Evolutionary conservation across 1,140 invertebrate genomes (phyloP), one percentile per base, ranked within the genome.

Genomic region (Microplitis demolitor): DNA sequence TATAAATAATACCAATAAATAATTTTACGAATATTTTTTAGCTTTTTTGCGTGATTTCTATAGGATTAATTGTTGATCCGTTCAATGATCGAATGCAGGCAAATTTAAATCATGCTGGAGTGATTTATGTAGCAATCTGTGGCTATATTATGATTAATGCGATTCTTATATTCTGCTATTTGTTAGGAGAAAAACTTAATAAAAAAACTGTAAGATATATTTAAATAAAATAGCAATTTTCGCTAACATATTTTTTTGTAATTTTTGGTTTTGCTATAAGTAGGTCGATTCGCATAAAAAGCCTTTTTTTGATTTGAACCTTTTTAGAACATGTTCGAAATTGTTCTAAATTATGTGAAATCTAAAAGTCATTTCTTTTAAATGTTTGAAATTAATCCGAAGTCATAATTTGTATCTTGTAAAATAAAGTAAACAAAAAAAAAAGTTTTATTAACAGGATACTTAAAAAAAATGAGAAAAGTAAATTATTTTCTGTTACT

Each of bases 131-230:
- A 5, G 58, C 72, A 31, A 54, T 76, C 4, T 73, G 74, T 39
- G 71, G 72, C 9, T 78, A 72, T 51, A 76, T 78, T 2, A 34
- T 78, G 67, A 78, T 78, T 14, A 78, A 78, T 58, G 31, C 70
- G 2, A 72, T 78, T 45, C 33, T 74, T 0, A 73, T 78, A 8
- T 14, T 74, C 4, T 72, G 61, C 31, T 76, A 76, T 66, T 33
- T 78, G 14, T 58, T 69, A 11, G 77, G 77, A 4, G 77, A 78
- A 51, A 73, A 75, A 50, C 51, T 68, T 9, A 50, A 34, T 9
- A 74, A 76, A 39, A 78, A 67, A 70, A 76, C 64, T 53, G 77
- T 78, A 56, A 74, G 73, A 71, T 31, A 53, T 31, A 14, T 35
- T 50, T 13, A 66, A 58, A 4, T 9, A 53, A 33, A 11, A 8